Evolutionary conservation across 2,888 invertebrate genomes (phyloP), one percentile per base, ranked within the genome.

Genomic region (Dicranocentrus wangi): DNA sequence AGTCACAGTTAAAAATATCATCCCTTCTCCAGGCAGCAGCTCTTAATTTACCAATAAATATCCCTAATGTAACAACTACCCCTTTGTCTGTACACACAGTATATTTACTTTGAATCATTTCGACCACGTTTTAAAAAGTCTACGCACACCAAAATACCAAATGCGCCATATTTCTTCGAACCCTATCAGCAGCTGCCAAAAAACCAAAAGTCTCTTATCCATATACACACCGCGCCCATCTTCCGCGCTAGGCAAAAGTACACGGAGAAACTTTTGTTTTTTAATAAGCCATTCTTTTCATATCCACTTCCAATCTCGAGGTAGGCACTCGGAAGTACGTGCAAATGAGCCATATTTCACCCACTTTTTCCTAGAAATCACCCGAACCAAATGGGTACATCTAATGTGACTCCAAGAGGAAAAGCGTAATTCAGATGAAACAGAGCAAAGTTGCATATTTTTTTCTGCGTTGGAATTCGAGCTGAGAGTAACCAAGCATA

Each of bases 11-110:
- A 23, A 60, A 28, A 32, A 23, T 21, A 39, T 42, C 71, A 66
- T 78, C 78, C 78, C 78, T 78, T 78, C 78, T 78, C 78, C 78
- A 78, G 78, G 78, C 78, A 78, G 78, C 78, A 78, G 78, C 78
- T 78, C 47, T 47, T 3, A 58, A 19, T 21, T 8, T 58, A 23
- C 17, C 3, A 21, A 5, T 53, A 5, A 53, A 15, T 8, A 23
- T 25, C 23, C 58, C 58, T 23, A 58, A 58, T 19, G 10, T 32
- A 32, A 32, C 32, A 3, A 32, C 3, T 10, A 32, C 32, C 32
- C 32, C 32, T 58, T 19, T 53, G 5, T 58, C 15, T 47, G 39
- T 39, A 39, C 7, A 39, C 39, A 39, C n/a, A n/a, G n/a, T n/a
- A 32, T 32, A 32, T 7, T 15, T 10, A 47, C 15, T 47, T 15